These are phyloP conservation scores for Porites evermanni DNA, from an alignment of 92 coral and sea anemone species.

Conservation along the genomic window DNA sequence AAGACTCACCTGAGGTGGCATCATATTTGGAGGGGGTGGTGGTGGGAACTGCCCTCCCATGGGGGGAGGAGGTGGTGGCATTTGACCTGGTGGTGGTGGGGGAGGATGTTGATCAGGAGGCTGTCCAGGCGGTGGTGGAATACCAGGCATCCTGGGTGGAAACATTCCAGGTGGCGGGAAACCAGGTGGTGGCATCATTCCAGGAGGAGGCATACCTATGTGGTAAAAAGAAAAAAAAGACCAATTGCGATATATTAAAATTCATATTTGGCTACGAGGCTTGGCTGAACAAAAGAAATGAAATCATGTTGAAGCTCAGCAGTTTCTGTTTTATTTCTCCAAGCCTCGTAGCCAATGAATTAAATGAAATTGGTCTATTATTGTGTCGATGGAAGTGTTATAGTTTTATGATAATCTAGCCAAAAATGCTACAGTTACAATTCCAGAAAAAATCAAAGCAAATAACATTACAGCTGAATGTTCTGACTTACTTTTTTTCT, in stretches of 20 bases:
- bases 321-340: too few relatives aligned
- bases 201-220: conserved; percentile 90
- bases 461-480: too few relatives aligned
- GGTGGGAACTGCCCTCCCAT: conserved; percentile 43
- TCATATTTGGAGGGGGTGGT: conserved; percentile 36
- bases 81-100: conserved; percentile 59
- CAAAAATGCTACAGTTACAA: too few relatives aligned
- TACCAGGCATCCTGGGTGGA: conserved; percentile 57
- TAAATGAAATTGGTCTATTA: too few relatives aligned
- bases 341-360: too few relatives aligned
- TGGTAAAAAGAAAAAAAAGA: neutral
- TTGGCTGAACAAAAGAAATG: too few relatives aligned
- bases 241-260: neutral
- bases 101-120: conserved; percentile 56
- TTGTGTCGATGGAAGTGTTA: too few relatives aligned
- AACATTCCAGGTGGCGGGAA: conserved; percentile 90
- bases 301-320: too few relatives aligned
- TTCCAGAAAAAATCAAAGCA: too few relatives aligned
- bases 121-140: conserved; percentile 55
- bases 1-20: conserved; percentile 32
- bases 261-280: too few relatives aligned
- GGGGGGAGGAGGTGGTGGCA: conserved; percentile 47
- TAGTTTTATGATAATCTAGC: too few relatives aligned
- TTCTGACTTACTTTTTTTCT: too few relatives aligned
- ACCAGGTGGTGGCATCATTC: conserved; percentile 95